Base-by-base conservation (phyloP, 2,113 vertebrate genomes). In the Montifringilla adamsi region DNA sequence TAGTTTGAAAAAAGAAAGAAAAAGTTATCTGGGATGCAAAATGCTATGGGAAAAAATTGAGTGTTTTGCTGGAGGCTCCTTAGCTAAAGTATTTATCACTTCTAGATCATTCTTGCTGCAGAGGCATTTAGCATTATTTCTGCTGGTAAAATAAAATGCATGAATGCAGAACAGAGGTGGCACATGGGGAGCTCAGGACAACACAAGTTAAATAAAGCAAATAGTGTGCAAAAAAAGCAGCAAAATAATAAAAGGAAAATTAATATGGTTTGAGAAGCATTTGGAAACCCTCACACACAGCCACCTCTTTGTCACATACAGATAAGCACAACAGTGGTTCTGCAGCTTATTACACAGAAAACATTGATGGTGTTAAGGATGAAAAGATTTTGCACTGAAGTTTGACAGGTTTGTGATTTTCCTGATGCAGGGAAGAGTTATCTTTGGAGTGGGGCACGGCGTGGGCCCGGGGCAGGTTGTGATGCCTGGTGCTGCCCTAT, bases 351-450 rank as follows among this genome's bases (percentile, higher is more conserved):
- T 30, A 15, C 9, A 52, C 16, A 78, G 85, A 52, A 74, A 74
- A 39, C 19, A 18, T 6, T 13, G 27, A 75, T 68, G 88, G 68
- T 5, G 56, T 58, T 35, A 31, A 53, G 10, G 59, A 67, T 72
- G 88, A 59, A 39, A 52, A 84, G 84, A 47, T 47, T 84, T 94
- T 55, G 82, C 75, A n/a, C 7, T 49, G 83, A 68, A 90, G 94
- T 83, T 74, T 8, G 49, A 68, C 76, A 78, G 52, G 37, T 97
- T 96, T 96, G 94, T 97, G 96, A 97, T 96, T 96, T 94, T 96
- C 95, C 96, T 90, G 94, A 95, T 92, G 96, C 94, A 84, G 85
- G 60, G 78, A 35, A 47, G 68, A n/a, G 10, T 21, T 10, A 6
- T 37, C 46, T 53, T 52, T 66, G 92, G 70, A 72, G 43, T 1